Conservation (phyloP, 2,797 vertebrate genomes). For the Sebastes minor region DNA sequence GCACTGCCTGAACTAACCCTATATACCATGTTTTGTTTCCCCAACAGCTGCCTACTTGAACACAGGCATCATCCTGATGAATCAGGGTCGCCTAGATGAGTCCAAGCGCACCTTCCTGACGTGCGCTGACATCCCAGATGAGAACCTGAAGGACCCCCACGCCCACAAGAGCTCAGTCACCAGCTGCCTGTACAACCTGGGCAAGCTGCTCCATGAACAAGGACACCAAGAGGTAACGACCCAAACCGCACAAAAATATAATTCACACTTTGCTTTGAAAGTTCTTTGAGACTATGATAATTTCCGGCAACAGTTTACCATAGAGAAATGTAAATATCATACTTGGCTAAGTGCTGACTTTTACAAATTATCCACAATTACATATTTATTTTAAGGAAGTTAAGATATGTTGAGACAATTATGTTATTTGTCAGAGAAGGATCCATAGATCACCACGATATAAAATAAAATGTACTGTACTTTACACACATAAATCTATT, state of each 20-base stretch:
- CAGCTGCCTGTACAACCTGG: slow-evolving; percentile 98
- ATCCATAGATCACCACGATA: too few relatives aligned
- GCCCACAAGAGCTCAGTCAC: slow-evolving; percentile 98
- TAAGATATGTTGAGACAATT: not conserved
- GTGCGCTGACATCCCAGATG: slow-evolving; percentile 97
- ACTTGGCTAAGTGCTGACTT: not conserved
- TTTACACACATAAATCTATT: not conserved
- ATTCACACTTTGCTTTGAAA: not conserved
- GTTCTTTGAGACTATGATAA: not conserved
- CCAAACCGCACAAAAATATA: not conserved
- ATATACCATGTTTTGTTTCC: not conserved
- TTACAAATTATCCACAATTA: not conserved
- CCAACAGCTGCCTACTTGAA: slow-evolving; percentile 96
- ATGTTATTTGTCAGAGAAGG: not conserved
- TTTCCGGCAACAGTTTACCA: not conserved
- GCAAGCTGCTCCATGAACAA: slow-evolving; percentile 96
- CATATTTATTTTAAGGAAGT: not conserved
- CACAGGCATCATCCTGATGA: slow-evolving; percentile 98
- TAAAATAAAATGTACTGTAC: not conserved
- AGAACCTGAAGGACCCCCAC: slow-evolving; percentile 98
- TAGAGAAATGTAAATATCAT: not conserved
- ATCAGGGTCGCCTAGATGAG: slow-evolving; percentile 93
- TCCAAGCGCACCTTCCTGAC: slow-evolving; percentile 94
- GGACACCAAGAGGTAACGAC: slow-evolving; percentile 92
- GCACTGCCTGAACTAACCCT: not conserved